Evolutionary conservation across 2,113 vertebrate species (phyloP).

Genomic region (Rattus norvegicus): DNA sequence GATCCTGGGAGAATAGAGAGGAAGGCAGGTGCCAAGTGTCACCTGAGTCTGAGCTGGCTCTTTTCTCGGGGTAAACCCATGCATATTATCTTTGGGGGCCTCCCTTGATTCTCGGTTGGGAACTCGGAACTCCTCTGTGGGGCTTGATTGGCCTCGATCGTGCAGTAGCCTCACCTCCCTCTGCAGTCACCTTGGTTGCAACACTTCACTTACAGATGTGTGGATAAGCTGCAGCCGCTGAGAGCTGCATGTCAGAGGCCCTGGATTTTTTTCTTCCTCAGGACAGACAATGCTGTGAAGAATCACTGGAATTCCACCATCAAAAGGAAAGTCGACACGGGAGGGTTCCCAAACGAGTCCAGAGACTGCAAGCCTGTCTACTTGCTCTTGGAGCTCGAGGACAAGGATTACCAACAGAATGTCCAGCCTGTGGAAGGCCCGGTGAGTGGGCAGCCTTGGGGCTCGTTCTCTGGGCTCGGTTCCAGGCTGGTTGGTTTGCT

Average conservation of each 20-base stretch:
- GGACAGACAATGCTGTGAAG: conserved; percentile 98
- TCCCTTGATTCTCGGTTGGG: not conserved
- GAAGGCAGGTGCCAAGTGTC: not conserved
- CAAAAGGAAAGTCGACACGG: conserved; percentile 96
- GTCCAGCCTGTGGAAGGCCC: conserved; percentile 66
- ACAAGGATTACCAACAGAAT: conserved; percentile 85
- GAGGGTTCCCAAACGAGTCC: conserved; percentile 89
- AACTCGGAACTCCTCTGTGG: fast-evolving
- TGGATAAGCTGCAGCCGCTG: fast-evolving
- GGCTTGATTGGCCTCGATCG: not conserved
- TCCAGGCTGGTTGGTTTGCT: not conserved
- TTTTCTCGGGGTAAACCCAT: not conserved
- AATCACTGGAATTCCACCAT: conserved; percentile 99
- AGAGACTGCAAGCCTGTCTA: conserved; percentile 85
- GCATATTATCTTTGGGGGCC: not conserved
- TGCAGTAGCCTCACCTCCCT: not conserved
- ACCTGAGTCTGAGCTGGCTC: not conserved
- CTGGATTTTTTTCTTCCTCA: conserved; percentile 73
- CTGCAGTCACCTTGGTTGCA: not conserved
- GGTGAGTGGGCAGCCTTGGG: conserved; percentile 71
- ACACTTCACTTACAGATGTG: not conserved
- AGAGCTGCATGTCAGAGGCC: not conserved
- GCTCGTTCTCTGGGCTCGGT: not conserved
- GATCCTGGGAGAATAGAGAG: not conserved
- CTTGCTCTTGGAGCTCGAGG: conserved; percentile 88